Evolutionary conservation across 2,888 invertebrate genomes (phyloP).

Genomic region (Hybos culiciformis): DNA sequence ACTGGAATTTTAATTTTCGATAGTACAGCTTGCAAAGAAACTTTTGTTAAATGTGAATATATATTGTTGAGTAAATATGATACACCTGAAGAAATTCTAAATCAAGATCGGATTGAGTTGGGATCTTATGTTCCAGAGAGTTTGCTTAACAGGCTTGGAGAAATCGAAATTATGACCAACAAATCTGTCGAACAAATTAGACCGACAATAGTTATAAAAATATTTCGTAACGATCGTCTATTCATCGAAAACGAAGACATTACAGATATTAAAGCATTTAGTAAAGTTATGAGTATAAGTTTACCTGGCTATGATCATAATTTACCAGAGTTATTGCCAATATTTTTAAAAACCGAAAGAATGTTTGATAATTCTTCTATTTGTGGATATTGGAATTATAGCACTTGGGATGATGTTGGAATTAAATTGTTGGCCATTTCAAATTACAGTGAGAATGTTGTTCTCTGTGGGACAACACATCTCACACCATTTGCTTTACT

Average conservation of each 20-base stretch:
- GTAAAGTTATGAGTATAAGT: slow-evolving; percentile 45
- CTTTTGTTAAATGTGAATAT: slow-evolving; percentile 18
- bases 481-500: slow-evolving; percentile 48
- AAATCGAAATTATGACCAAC: slow-evolving; percentile 14
- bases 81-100: slow-evolving; percentile 35
- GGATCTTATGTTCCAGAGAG: slow-evolving; percentile 41
- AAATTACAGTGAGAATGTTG: slow-evolving; percentile 28
- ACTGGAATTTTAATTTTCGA: slow-evolving; percentile 29
- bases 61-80: slow-evolving; percentile 34
- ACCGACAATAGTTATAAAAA: slow-evolving; percentile 38
- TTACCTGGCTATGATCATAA: slow-evolving; percentile 44
- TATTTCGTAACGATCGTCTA: slow-evolving; percentile 41
- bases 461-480: slow-evolving; percentile 41
- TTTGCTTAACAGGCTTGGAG: slow-evolving; percentile 33
- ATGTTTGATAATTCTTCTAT: slow-evolving; percentile 3
- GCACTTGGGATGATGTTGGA: slow-evolving; percentile 45
- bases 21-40: too few species aligned
- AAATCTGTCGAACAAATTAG: slow-evolving; percentile 13
- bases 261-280: slow-evolving; percentile 22
- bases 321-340: slow-evolving; percentile 40
- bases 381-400: slow-evolving; percentile 47
- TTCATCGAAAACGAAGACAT: slow-evolving; percentile 38
- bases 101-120: slow-evolving; percentile 38
- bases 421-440: slow-evolving; percentile 33
- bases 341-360: slow-evolving; percentile 28